These are phyloP conservation scores for Pipistrellus kuhlii DNA, from an alignment of 2,797 vertebrate species.

Conservation along the genomic window DNA sequence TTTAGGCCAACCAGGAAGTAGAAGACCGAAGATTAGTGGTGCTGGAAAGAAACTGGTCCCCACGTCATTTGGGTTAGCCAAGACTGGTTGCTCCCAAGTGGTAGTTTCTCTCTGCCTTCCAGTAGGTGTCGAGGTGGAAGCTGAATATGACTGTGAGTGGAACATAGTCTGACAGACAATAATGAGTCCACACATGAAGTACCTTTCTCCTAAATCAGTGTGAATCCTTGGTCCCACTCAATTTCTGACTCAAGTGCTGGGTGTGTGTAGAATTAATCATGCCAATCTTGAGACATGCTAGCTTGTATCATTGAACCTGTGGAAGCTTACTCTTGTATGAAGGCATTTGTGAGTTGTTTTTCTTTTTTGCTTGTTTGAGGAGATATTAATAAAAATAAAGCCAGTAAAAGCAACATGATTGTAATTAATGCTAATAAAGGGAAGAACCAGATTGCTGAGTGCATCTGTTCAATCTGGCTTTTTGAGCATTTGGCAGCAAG, in stretches of 20 bases:
- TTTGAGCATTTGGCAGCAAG: slow-evolving; percentile 48
- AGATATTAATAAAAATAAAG: slow-evolving; percentile 72
- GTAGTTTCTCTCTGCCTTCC: background rate
- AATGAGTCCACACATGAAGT: background rate
- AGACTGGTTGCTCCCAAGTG: background rate
- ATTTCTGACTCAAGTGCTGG: background rate
- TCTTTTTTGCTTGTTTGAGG: slow-evolving; percentile 23
- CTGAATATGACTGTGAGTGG: background rate
- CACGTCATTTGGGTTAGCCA: background rate
- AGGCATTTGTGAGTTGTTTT: background rate
- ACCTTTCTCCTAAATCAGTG: background rate
- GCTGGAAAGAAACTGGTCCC: background rate
- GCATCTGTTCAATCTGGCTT: slow-evolving; percentile 60
- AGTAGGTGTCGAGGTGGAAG: background rate
- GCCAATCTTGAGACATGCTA: background rate
- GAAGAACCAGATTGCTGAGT: slow-evolving; percentile 66
- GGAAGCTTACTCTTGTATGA: background rate
- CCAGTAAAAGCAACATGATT: slow-evolving; percentile 65
- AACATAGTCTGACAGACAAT: background rate
- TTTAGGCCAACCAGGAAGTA: background rate
- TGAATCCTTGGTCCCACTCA: background rate
- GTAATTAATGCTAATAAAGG: slow-evolving; percentile 70
- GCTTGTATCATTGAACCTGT: background rate
- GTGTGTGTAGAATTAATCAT: background rate
- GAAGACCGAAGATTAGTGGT: background rate